Percentiles rank a stretch among this genome's conserved stretches.
These are phyloP conservation scores for Drosophila sechellia DNA, from an alignment of 1,140 invertebrate species.

Conservation along the genomic window DNA sequence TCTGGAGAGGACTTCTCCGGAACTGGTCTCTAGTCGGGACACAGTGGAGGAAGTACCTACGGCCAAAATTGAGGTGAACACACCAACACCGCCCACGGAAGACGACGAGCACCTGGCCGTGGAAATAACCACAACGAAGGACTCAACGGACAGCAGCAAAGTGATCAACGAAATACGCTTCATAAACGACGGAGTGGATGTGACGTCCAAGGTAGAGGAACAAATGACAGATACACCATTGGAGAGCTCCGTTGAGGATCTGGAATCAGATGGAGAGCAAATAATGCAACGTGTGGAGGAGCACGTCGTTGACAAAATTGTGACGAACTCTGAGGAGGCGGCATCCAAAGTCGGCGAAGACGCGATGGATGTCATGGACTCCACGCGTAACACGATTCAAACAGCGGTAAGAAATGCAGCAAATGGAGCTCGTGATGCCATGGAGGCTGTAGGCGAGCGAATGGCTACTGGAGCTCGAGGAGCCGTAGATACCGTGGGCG, in stretches of 20 bases:
- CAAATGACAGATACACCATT: conserved; percentile 64
- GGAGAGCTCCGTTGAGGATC: conserved; percentile 52
- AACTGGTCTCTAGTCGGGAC: conserved; percentile 67
- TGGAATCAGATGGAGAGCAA: conserved; percentile 68
- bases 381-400: conserved; percentile 45
- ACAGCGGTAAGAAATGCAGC: conserved; percentile 60
- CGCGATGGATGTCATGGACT: conserved; percentile 44
- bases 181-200: conserved; percentile 83
- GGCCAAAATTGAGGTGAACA: conserved; percentile 55
- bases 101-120: conserved; percentile 78
- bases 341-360: conserved; percentile 20
- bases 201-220: conserved; percentile 74
- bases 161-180: conserved; percentile 81
- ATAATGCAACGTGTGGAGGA: conserved; percentile 52
- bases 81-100: conserved; percentile 71
- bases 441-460: conserved; percentile 69
- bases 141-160: conserved; percentile 69
- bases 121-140: conserved; percentile 75
- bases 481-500: conserved; percentile 62
- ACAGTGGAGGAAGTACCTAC: conserved; percentile 62
- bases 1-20: conserved; percentile 70
- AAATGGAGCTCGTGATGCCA: conserved; percentile 61
- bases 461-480: conserved; percentile 65
- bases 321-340: conserved; percentile 23
- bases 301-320: conserved; percentile 55